Evolutionary conservation across 2,113 vertebrate genomes (phyloP).

Genomic region (Malurus cyaneus): DNA sequence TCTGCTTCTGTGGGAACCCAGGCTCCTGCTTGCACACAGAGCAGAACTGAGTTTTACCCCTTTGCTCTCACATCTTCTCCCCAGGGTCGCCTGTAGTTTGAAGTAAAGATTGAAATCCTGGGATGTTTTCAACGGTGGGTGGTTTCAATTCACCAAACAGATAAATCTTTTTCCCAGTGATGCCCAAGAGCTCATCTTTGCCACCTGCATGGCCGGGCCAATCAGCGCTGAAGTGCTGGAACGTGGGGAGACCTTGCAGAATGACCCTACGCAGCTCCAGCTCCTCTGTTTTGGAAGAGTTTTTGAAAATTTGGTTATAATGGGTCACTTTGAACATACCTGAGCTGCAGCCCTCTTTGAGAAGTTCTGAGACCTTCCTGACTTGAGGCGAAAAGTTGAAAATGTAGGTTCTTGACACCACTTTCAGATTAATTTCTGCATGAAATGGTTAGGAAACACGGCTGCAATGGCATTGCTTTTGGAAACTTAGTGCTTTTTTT

Average conservation of each 20-base stretch:
- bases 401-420: background rate
- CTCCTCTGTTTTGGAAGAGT: background rate
- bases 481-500: background rate
- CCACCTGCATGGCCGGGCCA: background rate
- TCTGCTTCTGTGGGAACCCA: background rate
- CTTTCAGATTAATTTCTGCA: background rate
- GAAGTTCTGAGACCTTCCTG: background rate
- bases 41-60: background rate
- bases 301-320: background rate
- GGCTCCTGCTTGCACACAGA: background rate
- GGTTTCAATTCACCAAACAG: background rate
- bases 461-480: background rate
- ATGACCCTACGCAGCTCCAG: background rate
- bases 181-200: background rate
- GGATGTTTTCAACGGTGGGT: too few relatives aligned
- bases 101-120: background rate
- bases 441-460: background rate
- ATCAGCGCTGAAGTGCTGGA: background rate
- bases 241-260: background rate
- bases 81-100: background rate
- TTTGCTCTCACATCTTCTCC: background rate
- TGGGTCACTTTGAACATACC: accelerated
- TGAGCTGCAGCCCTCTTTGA: background rate
- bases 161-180: background rate
- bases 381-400: background rate